A percentile compares a stretch with the other conserved stretches of the same genome.
Conservation (phyloP, 30 jellyfish, hydroid and myxozoan species). For the Chrysaora quinquecirrha region DNA sequence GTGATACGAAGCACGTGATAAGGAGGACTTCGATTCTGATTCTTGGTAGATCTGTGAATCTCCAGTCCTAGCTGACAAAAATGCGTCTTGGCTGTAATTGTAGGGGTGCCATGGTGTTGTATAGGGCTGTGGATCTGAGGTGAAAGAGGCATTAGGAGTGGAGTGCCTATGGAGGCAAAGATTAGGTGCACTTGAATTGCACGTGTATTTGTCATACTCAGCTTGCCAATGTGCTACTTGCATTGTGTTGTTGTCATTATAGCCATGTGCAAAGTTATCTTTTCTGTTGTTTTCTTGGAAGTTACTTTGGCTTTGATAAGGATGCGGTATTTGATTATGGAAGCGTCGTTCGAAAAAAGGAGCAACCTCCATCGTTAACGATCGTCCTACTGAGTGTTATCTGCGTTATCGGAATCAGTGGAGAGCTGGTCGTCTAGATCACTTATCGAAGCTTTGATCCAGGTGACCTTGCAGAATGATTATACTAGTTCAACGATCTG, state of each 20-base stretch:
- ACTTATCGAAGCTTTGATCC: no score
- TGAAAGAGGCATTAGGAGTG: conserved; percentile 6
- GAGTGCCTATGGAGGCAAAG: conserved; percentile 58
- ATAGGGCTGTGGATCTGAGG: conserved; percentile 11
- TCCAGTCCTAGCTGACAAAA: conserved; percentile 23
- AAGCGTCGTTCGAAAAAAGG: conserved; percentile 52
- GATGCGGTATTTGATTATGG: conserved; percentile 39
- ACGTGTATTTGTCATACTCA: conserved; percentile 26
- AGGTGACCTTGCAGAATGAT: no score
- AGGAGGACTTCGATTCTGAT: conserved; percentile 7
- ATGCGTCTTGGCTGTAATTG: conserved; percentile 52
- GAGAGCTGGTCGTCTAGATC: no score
- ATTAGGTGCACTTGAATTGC: conserved; percentile 25
- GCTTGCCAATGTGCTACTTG: conserved; percentile 58
- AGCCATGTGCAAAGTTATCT: conserved; percentile 12
- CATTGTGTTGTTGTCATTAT: conserved; percentile 15
- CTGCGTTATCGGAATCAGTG: no score
- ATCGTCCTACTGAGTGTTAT: no score
- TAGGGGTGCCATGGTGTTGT: conserved; percentile 55
- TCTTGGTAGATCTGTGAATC: conserved; percentile 44
- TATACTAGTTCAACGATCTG: no score
- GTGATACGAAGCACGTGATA: conserved; percentile 20
- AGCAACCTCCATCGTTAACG: conserved; percentile 49
- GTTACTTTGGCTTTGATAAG: conserved; percentile 14
- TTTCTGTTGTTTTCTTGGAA: conserved; percentile 11